Percentiles rank a stretch among this genome's conserved stretches.
phyloP scores from a whole-genome alignment of 1,140 invertebrate species.

The Lepidurus packardi region DNA sequence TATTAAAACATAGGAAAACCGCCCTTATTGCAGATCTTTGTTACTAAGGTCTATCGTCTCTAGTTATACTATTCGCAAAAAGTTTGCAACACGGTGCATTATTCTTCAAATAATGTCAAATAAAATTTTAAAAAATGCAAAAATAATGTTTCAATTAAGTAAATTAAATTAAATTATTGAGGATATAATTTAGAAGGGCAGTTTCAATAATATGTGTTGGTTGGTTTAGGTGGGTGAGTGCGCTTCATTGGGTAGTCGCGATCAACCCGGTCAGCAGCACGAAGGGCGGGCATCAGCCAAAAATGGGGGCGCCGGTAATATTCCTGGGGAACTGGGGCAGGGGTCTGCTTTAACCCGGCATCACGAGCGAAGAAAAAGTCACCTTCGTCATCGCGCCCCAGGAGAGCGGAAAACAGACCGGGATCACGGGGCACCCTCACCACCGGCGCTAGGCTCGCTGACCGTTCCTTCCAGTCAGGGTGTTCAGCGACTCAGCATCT shows the following conservation, averaged over 20 bases:
- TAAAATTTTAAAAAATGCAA: too few species aligned
- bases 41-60: too few species aligned
- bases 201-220: too few species aligned
- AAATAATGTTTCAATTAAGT: too few species aligned
- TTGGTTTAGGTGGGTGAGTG: background rate
- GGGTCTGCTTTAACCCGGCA: background rate
- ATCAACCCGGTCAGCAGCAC: conserved; percentile 11
- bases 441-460: background rate
- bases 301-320: background rate
- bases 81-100: too few species aligned
- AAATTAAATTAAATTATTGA: too few species aligned
- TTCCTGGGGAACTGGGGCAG: background rate
- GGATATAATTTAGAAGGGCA: too few species aligned
- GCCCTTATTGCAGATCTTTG: too few species aligned
- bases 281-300: background rate
- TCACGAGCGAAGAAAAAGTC: background rate
- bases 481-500: background rate
- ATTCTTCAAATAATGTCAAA: too few species aligned
- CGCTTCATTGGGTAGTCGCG: conserved; percentile 20
- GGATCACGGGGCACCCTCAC: background rate
- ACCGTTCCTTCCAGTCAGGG: background rate
- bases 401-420: background rate
- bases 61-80: too few species aligned
- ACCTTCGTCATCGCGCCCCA: background rate
- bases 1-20: too few species aligned